phyloP scores from a whole-genome alignment of 2,888 invertebrate species.

The Opisthograptis luteolata region DNA sequence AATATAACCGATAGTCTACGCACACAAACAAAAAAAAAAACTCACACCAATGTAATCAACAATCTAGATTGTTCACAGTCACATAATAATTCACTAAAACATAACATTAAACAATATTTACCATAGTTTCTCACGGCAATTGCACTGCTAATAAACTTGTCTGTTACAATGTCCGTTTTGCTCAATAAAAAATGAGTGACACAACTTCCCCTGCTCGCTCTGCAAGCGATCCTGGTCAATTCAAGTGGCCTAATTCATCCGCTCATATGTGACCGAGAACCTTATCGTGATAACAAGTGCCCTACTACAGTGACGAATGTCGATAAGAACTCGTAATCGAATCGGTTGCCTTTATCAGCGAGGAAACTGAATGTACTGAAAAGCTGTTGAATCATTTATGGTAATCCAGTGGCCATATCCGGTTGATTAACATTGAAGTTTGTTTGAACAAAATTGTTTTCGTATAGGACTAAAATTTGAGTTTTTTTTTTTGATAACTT shows the following conservation, averaged over 20 bases:
- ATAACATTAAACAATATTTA: constrained; percentile 45
- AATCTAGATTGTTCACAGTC: neutral
- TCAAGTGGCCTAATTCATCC: constrained; percentile 63
- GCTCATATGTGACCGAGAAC: constrained; percentile 44
- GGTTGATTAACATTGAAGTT: neutral
- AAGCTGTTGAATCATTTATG: neutral
- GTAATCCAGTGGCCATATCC: constrained; percentile 5
- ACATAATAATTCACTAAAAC: neutral
- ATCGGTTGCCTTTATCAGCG: constrained; percentile 23
- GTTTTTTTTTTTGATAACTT: too few species aligned
- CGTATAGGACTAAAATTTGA: too few species aligned
- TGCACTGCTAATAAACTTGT: constrained; percentile 9
- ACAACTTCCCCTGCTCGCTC: constrained; percentile 31
- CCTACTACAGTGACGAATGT: constrained; percentile 42
- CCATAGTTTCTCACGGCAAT: constrained; percentile 53
- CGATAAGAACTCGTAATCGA: constrained; percentile 38
- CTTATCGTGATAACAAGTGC: constrained; percentile 53
- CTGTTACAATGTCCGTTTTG: constrained; percentile 15
- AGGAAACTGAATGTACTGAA: constrained; percentile 22
- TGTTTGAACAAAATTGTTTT: too few species aligned
- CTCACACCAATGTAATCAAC: neutral
- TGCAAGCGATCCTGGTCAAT: constrained; percentile 59
- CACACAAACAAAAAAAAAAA: neutral
- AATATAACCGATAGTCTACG: too few species aligned
- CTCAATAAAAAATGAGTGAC: constrained; percentile 30